Base-by-base conservation (phyloP, 1,140 invertebrate genomes). In the Caenorhabditis latens region DNA sequence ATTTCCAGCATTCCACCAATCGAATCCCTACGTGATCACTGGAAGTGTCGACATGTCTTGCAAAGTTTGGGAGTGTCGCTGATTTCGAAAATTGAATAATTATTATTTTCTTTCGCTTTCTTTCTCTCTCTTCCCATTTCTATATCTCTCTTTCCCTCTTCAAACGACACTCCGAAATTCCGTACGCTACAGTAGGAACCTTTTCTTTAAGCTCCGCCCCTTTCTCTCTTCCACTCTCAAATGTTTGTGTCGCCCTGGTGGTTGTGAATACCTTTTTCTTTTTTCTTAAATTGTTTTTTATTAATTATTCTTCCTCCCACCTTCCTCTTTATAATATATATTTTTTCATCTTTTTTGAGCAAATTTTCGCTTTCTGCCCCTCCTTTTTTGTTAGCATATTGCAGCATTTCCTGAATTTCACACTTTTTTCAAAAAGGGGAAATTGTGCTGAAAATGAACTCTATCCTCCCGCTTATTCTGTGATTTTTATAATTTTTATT, bases 21-120 rank as follows among this genome's bases (percentile, higher is more conserved):
- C 65, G n/a, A 3, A 48, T 50, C 87, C 87, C 4, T 88, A 79
- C 84, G 87, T 88, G 9, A 61, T 85, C 67, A 88, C 87, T 8
- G 55, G 65, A 42, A 82, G 83, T 85, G 87, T 88, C 9, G 87
- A 88, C 50, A 24, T 40, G 19, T 79, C 83, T 3, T 88, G 87
- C 71, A 88, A 88, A 67, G 87, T 88, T 46, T 88, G 87, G 87
- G 87, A 88, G 55, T 88, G 87, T 48, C 58, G 87, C 19, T 84
- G 57, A 46, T 79, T 21, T 79, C 46, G 13, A 43, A 21, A 43
- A 16, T 9, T 19, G 21, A 71, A 16, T 46, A 14, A n/a, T 63
- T 58, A 4, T 19, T 46, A 19, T 11, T 79, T 11, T 14, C 71
- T 50, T 11, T 50, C 42, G 71, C 71, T 79, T 79, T 79, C 71